Base-by-base conservation (phyloP, 1,140 invertebrate species). In the Mactra quadrangularis region DNA sequence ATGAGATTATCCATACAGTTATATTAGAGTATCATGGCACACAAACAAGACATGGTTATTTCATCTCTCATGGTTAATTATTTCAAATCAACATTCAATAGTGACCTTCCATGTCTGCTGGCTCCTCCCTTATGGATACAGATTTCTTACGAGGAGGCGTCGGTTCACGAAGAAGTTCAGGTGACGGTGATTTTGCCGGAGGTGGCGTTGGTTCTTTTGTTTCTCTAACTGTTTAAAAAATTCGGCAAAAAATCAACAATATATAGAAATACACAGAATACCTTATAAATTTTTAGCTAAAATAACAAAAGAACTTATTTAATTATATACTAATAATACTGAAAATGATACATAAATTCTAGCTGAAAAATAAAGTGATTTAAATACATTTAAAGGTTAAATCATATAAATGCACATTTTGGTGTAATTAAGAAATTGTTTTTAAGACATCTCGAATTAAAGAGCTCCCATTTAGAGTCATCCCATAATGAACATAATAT, bases 91-190 rank as follows among this genome's bases (percentile, higher is more conserved):
- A 41, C 38, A 41, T 41, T 41, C 15, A 64, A n/a, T 4, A 27
- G 13, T n/a, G 45, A 68, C 64, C 64, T 68, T 68, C 64, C 7
- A 33, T 15, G 15, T n/a, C n/a, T n/a, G n/a, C n/a, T n/a, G n/a
- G n/a, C n/a, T 41, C 38, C 29, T 68, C 45, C 47, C 45, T 47
- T 29, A 68, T 68, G 1, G 64, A 68, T 15, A 68, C 64, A 13
- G 64, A 68, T 31, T 68, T 68, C 29, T 31, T 68, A 22, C 64
- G 0, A 2, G 35, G 41, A 6, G 38, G 38, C 6, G 38, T 41
- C 38, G 38, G 38, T 41, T 41, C 38, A 7, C 38, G 6, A 15
- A 35, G 29, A 1, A 41, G 64, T 50, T 68, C 64, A 3, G 64
- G 64, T 13, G 64, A 41, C 15, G 38, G 38, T 15, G n/a, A n/a